phyloP scores from a whole-genome alignment of 2,888 invertebrate species.

The Cephalotes varians region DNA sequence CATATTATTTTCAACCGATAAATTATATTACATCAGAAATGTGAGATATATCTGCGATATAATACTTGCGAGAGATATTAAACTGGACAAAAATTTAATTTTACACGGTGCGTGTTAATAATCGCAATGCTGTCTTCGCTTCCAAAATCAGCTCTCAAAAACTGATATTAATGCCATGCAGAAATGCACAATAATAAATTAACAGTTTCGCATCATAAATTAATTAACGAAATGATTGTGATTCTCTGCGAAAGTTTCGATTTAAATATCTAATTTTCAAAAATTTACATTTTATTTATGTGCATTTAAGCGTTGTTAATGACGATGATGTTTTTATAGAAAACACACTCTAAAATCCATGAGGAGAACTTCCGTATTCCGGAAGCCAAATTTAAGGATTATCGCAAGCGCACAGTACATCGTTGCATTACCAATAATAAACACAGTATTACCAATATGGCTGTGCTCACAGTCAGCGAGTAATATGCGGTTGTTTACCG shows the following conservation, averaged over 20 bases:
- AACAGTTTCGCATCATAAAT: background rate
- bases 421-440: slow-evolving; percentile 39
- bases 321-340: background rate
- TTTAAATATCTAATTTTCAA: slow-evolving; percentile 14
- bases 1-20: background rate
- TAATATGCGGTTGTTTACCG: slow-evolving; percentile 39
- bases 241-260: background rate
- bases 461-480: slow-evolving; percentile 21
- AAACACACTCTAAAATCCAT: background rate
- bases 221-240: slow-evolving; percentile 25
- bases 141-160: slow-evolving; percentile 17
- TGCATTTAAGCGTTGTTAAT: background rate
- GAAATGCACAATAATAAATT: slow-evolving; percentile 17
- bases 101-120: slow-evolving; percentile 5
- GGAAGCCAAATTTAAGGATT: slow-evolving; percentile 40
- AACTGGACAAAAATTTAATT: slow-evolving; percentile 22
- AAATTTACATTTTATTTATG: slow-evolving; percentile 1
- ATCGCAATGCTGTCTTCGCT: background rate
- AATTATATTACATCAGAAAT: slow-evolving; percentile 30
- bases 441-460: slow-evolving; percentile 27
- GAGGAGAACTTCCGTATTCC: background rate
- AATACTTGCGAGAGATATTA: slow-evolving; percentile 5
- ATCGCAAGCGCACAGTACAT: background rate
- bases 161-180: background rate
- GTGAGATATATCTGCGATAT: background rate